phyloP scores from a whole-genome alignment of 2,113 vertebrate species.

The Hepsetus odoe region DNA sequence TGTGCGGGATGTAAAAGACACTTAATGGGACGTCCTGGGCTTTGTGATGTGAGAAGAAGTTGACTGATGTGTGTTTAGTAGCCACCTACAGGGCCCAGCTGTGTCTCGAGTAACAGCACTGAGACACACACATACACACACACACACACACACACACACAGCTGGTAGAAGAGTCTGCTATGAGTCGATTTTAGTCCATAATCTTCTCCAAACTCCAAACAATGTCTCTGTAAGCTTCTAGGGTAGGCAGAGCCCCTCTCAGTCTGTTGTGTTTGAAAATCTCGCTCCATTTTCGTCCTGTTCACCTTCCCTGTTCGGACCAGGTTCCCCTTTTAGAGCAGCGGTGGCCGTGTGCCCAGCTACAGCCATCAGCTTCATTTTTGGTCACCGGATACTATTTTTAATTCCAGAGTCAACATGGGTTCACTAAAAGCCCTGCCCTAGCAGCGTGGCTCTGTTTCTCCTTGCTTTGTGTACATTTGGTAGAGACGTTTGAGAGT shows the following conservation, averaged over 20 bases:
- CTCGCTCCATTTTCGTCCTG: constrained; percentile 18
- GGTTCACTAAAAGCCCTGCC: constrained; percentile 18
- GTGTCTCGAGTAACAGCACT: no score
- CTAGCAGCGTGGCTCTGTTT: not conserved
- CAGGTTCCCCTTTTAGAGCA: constrained; percentile 32
- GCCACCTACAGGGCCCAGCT: no score
- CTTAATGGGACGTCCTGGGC: not conserved
- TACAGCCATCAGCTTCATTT: constrained; percentile 35
- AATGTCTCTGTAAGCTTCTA: no score
- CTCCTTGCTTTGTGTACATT: not conserved
- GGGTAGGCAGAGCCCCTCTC: no score
- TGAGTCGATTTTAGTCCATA: no score
- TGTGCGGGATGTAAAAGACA: no score
- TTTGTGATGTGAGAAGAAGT: not conserved
- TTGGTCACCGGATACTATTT: constrained; percentile 44
- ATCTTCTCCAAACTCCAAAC: no score
- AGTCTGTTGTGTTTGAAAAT: no score
- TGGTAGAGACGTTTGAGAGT: not conserved
- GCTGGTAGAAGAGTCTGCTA: no score
- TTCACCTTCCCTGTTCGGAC: constrained; percentile 23
- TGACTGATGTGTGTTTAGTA: constrained; percentile 1
- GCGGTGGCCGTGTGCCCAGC: constrained; percentile 37
- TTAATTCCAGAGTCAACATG: constrained; percentile 31
- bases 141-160: no score
- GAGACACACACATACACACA: no score